These are phyloP conservation scores for Caenorhabditis uteleia DNA, from an alignment of 2,888 invertebrate genomes.

Conservation along the genomic window DNA sequence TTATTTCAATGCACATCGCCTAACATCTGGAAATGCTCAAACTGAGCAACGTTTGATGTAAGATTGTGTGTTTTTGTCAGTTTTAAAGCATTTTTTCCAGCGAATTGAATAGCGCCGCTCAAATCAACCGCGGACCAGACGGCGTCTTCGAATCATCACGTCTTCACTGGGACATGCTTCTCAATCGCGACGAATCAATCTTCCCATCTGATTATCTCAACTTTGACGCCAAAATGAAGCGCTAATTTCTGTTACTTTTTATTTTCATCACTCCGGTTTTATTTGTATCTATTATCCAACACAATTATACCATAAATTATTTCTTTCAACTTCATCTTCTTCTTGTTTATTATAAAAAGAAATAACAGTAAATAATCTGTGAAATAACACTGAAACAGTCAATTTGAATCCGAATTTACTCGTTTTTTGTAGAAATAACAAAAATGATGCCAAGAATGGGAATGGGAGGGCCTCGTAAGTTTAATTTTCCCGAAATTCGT, in stretches of 20 bases:
- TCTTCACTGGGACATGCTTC: conserved; percentile 65
- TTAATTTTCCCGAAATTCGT: no score
- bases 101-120: conserved; percentile 61
- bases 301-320: not conserved
- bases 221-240: conserved; percentile 56
- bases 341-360: no score
- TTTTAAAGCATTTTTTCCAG: conserved; percentile 46
- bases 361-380: no score
- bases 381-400: no score
- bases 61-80: no score
- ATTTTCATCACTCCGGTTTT: no score
- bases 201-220: conserved; percentile 63
- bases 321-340: no score
- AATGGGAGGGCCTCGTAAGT: no score
- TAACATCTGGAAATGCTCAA: conserved; percentile 57
- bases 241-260: conserved; percentile 2
- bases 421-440: no score
- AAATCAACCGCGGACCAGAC: conserved; percentile 67
- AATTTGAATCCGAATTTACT: no score
- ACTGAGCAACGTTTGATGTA: conserved; percentile 63
- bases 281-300: not conserved
- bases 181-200: conserved; percentile 62
- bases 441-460: no score
- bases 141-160: conserved; percentile 61
- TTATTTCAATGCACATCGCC: conserved; percentile 56